Base-by-base conservation (phyloP, 2,113 vertebrate species). In the Bambusicola thoracicus region DNA sequence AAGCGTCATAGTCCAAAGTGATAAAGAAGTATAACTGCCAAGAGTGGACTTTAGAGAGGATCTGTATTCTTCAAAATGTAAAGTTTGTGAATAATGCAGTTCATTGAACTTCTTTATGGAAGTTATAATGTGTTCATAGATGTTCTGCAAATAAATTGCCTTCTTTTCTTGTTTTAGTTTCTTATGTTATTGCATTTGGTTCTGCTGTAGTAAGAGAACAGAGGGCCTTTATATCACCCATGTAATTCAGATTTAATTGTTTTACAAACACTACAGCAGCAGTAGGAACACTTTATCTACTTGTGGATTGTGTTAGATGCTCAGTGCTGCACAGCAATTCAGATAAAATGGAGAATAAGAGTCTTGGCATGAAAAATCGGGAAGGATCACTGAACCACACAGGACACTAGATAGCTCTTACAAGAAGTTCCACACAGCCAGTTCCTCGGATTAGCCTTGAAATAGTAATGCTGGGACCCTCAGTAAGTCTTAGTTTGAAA, bases 221-320 rank as follows among this genome's bases (percentile, higher is more conserved):
- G 0, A 2, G 41, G 6, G 46, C 21, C 30, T 21, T 83, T 44
- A 43, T 2, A 58, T 22, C 62, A 63, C 19, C 27, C 0, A 0
- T 27, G 14, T 70, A 59, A 85, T 83, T 61, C 32, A 67, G 41
- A 83, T 5, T 78, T 40, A 81, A 80, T 14, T 65, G 68, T 25
- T 81, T 87, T n/a, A 81, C 30, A n/a, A 74, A 61, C 48, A 56
- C 13, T 70, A 56, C 24, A 44, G 20, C 24, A 76, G 46, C 53
- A 85, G 17, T 56, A 73, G 43, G 44, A 65, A 51, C 36, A 46
- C 44, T 94, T 38, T 51, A 43, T 83, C 41, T 80, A 27, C 7
- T 46, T 62, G 49, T 73, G 59, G 40, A 65, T 34, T 16, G 32
- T 34, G 13, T 67, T 68, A 41, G 29, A 49, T 46, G 53, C 18